Evolutionary conservation across 2,888 invertebrate genomes (phyloP).

Genomic region (Mayetiola destructor): DNA sequence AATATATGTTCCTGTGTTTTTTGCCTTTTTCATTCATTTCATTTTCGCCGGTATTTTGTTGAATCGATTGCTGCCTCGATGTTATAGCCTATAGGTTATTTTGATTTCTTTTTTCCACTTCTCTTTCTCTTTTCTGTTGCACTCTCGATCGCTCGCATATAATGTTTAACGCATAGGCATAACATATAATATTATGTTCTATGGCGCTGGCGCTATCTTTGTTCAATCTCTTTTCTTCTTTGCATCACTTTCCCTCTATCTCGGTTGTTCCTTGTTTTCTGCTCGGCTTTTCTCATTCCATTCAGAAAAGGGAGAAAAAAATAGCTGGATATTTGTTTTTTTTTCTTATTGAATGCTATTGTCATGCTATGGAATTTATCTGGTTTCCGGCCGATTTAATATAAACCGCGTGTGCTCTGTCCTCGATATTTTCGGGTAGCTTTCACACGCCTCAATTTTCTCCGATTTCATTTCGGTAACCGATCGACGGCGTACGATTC

Average conservation of each 20-base stretch:
- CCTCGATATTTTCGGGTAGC: slow-evolving; percentile 1
- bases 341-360: slow-evolving; percentile 3
- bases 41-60: too few relatives aligned
- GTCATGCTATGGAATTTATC: neutral
- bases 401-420: slow-evolving; percentile 10
- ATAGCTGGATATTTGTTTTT: neutral
- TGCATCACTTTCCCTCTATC: neutral
- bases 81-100: too few relatives aligned
- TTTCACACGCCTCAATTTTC: neutral
- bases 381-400: slow-evolving; percentile 10
- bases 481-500: too few relatives aligned
- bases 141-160: too few relatives aligned
- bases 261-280: too few relatives aligned
- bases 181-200: slow-evolving; percentile 5
- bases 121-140: too few relatives aligned
- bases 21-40: neutral
- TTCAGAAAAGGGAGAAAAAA: too few relatives aligned
- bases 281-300: neutral
- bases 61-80: too few relatives aligned
- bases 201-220: slow-evolving; percentile 12
- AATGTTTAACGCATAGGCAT: too few relatives aligned
- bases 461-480: too few relatives aligned
- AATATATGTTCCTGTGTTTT: neutral
- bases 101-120: too few relatives aligned
- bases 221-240: neutral